Conservation (phyloP, 2,113 vertebrate genomes). For the Pelmatolapia mariae region DNA sequence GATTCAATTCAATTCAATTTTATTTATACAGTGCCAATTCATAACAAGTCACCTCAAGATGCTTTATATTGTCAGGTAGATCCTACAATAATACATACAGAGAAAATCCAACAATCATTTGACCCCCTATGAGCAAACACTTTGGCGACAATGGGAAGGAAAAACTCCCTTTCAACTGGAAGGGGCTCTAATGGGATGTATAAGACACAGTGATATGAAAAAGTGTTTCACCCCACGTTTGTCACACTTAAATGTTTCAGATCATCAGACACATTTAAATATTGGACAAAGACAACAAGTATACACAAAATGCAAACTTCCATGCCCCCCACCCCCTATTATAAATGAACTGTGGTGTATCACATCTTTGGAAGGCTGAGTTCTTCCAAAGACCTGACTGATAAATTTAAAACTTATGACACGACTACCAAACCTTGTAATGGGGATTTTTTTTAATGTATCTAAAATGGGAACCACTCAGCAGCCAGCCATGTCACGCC, state of each 20-base stretch:
- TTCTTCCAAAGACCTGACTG: neutral
- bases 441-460: neutral
- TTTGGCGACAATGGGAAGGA: neutral
- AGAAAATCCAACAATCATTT: neutral
- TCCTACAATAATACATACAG: neutral
- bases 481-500: neutral
- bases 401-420: neutral
- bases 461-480: neutral
- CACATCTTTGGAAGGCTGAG: neutral
- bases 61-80: neutral
- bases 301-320: neutral
- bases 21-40: neutral
- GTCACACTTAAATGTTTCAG: neutral
- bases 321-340: neutral
- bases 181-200: neutral
- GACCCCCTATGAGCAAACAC: neutral
- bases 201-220: neutral
- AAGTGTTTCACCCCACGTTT: neutral
- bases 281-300: neutral
- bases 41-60: neutral
- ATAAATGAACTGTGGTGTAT: neutral
- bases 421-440: neutral
- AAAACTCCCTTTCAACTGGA: neutral
- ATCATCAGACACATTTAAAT: neutral
- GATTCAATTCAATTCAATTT: neutral